Base-by-base conservation (phyloP, 2,888 invertebrate genomes). In the Sinhomidia bicolor region DNA sequence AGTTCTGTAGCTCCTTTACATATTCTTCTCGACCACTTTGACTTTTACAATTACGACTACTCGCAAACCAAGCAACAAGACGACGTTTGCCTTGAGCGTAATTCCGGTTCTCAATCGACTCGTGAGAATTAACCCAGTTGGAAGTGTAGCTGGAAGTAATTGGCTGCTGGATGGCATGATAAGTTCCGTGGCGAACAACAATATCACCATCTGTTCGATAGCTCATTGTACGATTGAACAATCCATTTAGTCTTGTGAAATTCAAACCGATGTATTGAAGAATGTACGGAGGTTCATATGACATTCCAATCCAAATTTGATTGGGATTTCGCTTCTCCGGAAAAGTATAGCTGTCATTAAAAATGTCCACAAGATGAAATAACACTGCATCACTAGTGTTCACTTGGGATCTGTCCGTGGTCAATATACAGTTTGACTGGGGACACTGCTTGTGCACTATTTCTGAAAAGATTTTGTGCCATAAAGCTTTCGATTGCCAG, bases 231-330 rank as follows among this genome's bases (percentile, higher is more conserved):
- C 94, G 94, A 90, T 94, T 94, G 92, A 96, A 97, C n/a, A 95
- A 90, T 14, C 95, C 94, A 89, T 95, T 94, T 91, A 95, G 95
- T 36, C 94, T 93, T 1, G 93, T 92, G 20, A 92, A 89, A 60
- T 92, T 60, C 1, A 94, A 92, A 0, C 94, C 93, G 54, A 93
- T 93, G 10, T 91, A 92, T 62, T 90, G 91, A 0, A 95, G 94
- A 91, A 96, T 94, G 10, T 93, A 92, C 0, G 96, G 96, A 20
- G 96, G 95, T 93, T 96, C 96, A 91, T 96, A 96, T 0, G 95
- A 96, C 84, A 96, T 93, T 91, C 96, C 96, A 65, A 96, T 95
- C 96, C 96, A 96, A 90, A 95, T 94, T 93, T 96, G 96, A 1
- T 93, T 89, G 0, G 91, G 92, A 1, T 93, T 93, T 78, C 94